phyloP scores from a whole-genome alignment of 2,797 vertebrate genomes.

The Sardinella longiceps region DNA sequence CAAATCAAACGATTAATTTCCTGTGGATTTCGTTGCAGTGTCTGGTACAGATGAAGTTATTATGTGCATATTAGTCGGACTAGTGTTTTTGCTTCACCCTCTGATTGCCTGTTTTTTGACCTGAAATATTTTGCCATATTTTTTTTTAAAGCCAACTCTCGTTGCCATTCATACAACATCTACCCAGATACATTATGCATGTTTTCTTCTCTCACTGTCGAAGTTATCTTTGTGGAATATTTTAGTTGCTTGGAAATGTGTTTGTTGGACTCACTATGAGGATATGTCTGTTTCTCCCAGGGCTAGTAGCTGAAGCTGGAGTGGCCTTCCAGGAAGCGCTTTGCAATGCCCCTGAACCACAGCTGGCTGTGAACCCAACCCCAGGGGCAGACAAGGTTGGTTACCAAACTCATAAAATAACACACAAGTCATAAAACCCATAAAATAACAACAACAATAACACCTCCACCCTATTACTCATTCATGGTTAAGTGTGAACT shows the following conservation, averaged over 20 bases:
- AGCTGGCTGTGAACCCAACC: conserved; percentile 73
- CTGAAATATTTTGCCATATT: neutral
- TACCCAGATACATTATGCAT: neutral
- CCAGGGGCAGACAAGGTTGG: conserved; percentile 76
- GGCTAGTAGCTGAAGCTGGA: conserved; percentile 70
- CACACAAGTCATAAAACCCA: too few relatives aligned
- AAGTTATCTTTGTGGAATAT: conserved; percentile 1
- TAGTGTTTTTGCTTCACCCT: neutral
- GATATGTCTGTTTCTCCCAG: conserved; percentile 58
- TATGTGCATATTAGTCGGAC: neutral
- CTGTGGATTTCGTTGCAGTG: neutral
- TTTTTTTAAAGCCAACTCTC: neutral
- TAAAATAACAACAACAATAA: neutral
- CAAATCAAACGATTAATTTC: neutral
- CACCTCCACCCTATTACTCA: neutral
- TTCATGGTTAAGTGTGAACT: neutral
- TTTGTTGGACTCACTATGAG: neutral
- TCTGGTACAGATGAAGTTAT: neutral
- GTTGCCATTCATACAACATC: neutral
- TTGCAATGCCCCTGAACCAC: conserved; percentile 75
- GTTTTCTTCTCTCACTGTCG: neutral
- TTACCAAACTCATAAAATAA: neutral
- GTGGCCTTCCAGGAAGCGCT: conserved; percentile 77
- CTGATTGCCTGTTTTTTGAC: neutral
- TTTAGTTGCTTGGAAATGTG: neutral